A percentile compares a stretch with the other conserved stretches of the same genome.
phyloP scores from a whole-genome alignment of 2,888 invertebrate species.

The Caenorhabditis sp. region DNA sequence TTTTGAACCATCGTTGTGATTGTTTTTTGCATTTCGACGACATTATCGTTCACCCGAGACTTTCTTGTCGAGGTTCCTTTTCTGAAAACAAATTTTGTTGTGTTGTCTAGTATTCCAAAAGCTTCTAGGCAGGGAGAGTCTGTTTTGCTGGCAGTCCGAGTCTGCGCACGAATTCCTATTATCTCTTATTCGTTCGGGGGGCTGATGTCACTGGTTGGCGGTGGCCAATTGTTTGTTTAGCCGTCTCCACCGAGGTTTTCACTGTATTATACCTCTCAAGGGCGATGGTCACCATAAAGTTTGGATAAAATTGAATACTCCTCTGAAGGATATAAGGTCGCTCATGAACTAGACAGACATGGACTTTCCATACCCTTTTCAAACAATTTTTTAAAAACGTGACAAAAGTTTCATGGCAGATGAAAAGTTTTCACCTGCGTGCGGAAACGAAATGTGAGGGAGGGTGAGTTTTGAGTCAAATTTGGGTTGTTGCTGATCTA shows the following conservation, averaged over 20 bases:
- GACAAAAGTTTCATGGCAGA: constrained; percentile 16
- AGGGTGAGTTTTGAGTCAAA: background rate
- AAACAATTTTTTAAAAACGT: background rate
- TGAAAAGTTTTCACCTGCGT: constrained; percentile 17
- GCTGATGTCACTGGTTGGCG: constrained; percentile 5
- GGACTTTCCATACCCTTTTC: constrained; percentile 3
- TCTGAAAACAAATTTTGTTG: constrained; percentile 66
- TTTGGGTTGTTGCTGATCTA: background rate
- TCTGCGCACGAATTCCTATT: background rate
- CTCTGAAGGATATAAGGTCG: constrained; percentile 21
- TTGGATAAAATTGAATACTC: constrained; percentile 18
- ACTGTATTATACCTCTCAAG: constrained; percentile 4
- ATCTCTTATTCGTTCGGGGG: too few relatives aligned
- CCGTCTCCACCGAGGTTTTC: constrained; percentile 12
- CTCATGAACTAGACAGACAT: background rate
- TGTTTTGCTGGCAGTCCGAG: constrained; percentile 1
- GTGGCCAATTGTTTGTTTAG: constrained; percentile 36
- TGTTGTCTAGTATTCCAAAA: background rate
- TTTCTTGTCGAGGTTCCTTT: constrained; percentile 93
- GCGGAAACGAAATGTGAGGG: background rate
- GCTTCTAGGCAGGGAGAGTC: background rate
- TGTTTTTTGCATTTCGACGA: constrained; percentile 92
- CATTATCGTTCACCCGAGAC: constrained; percentile 95
- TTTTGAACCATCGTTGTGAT: constrained; percentile 87
- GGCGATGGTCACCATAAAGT: constrained; percentile 35